Evolutionary conservation across 2,797 vertebrate genomes (phyloP).

Genomic region (Hafferia zeledoni): DNA sequence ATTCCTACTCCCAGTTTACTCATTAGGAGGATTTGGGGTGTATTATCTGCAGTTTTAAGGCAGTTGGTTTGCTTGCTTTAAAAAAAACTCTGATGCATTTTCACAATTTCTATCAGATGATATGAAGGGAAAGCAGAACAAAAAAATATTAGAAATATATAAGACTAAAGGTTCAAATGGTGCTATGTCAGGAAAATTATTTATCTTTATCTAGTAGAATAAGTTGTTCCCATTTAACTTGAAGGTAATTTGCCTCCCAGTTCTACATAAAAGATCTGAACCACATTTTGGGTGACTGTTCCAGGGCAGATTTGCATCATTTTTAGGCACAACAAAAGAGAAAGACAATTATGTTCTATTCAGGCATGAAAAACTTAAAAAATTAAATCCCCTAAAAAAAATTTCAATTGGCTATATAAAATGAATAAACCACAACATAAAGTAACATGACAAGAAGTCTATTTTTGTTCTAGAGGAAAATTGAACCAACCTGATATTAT

Average conservation of each 20-base stretch:
- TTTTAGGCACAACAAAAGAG: neutral
- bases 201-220: neutral
- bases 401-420: neutral
- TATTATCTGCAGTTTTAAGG: neutral
- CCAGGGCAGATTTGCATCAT: accelerated
- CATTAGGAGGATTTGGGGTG: neutral
- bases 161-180: neutral
- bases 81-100: neutral
- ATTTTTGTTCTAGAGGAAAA: neutral
- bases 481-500: neutral
- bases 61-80: neutral
- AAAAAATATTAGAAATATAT: neutral
- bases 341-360: neutral
- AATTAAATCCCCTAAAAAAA: neutral
- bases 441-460: neutral
- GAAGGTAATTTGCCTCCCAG: neutral
- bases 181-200: neutral
- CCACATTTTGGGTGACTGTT: neutral
- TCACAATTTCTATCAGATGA: neutral
- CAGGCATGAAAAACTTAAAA: neutral
- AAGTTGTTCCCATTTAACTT: neutral
- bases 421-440: neutral
- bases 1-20: neutral
- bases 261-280: neutral
- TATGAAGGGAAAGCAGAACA: neutral